Percentiles rank a stretch among this genome's conserved stretches.
Conservation (phyloP, 2,797 vertebrate species). For the Mus spretus region DNA sequence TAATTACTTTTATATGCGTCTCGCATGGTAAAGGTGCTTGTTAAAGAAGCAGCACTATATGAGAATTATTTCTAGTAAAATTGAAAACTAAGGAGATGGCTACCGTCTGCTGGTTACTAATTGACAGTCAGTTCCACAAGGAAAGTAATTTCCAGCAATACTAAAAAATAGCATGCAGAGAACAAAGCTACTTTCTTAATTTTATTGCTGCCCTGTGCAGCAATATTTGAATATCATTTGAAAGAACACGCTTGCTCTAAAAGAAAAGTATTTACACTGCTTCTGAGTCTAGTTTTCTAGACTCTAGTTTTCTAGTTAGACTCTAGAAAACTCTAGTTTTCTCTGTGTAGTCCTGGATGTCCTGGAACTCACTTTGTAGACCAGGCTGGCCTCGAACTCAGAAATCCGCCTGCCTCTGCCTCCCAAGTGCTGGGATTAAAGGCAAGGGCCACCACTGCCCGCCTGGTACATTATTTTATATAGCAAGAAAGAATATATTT, state of each 20-base stretch:
- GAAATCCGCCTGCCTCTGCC: too few species aligned
- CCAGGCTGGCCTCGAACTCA: too few species aligned
- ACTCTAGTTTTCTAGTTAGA: too few species aligned
- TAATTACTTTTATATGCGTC: constrained; percentile 82
- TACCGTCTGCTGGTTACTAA: constrained; percentile 79
- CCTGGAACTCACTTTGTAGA: too few species aligned
- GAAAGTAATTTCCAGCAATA: constrained; percentile 75
- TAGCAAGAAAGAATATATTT: neutral
- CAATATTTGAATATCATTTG: constrained; percentile 45
- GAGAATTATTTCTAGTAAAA: constrained; percentile 79
- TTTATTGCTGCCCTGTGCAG: constrained; percentile 46
- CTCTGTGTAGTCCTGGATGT: too few species aligned
- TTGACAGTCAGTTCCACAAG: constrained; percentile 70
- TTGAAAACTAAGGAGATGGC: constrained; percentile 69
- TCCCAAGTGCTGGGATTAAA: too few species aligned
- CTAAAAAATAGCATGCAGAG: constrained; percentile 73
- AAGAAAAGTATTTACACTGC: constrained; percentile 53
- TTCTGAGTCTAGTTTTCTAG: neutral
- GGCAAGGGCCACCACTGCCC: too few species aligned
- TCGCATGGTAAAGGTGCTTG: constrained; percentile 81
- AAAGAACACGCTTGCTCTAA: constrained; percentile 14
- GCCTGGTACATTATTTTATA: neutral
- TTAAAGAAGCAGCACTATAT: constrained; percentile 75
- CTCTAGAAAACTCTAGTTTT: too few species aligned
- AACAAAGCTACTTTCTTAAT: constrained; percentile 72